phyloP scores from a whole-genome alignment of 2,797 vertebrate species.

The Remorina albescens region DNA sequence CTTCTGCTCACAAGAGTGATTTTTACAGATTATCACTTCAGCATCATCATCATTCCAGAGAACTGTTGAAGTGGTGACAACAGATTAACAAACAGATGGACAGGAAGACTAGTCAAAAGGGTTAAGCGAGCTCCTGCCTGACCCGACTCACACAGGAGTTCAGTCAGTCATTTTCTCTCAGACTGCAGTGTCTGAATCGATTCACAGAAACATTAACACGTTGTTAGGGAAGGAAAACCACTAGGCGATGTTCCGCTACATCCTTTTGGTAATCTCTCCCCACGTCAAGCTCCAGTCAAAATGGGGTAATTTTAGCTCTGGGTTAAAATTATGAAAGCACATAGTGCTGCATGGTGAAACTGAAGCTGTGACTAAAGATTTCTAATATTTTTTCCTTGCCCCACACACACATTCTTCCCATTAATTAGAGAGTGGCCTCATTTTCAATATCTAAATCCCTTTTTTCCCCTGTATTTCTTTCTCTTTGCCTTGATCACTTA shows the following conservation, averaged over 20 bases:
- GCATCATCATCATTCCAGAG: constrained; percentile 47
- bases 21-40: constrained; percentile 66
- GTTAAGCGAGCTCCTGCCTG: constrained; percentile 9
- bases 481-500: constrained; percentile 45
- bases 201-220: constrained; percentile 69
- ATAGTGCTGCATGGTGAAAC: constrained; percentile 18
- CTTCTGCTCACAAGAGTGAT: constrained; percentile 39
- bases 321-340: constrained; percentile 46
- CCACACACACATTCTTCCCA: constrained; percentile 30
- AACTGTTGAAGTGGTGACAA: constrained; percentile 52
- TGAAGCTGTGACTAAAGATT: constrained; percentile 15
- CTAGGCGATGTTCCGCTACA: constrained; percentile 54
- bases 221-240: constrained; percentile 60
- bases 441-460: constrained; percentile 42
- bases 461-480: constrained; percentile 26
- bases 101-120: constrained; percentile 23
- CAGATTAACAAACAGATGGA: constrained; percentile 45
- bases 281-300: constrained; percentile 56
- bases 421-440: constrained; percentile 28
- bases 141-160: constrained; percentile 59
- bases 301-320: constrained; percentile 49
- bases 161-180: constrained; percentile 56
- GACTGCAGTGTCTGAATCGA: constrained; percentile 64
- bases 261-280: constrained; percentile 58
- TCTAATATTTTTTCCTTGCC: neutral